Percentiles rank a stretch among this genome's conserved stretches.
Evolutionary conservation across 2,888 invertebrate species (phyloP).

Genomic region (Emmelina monodactyla): DNA sequence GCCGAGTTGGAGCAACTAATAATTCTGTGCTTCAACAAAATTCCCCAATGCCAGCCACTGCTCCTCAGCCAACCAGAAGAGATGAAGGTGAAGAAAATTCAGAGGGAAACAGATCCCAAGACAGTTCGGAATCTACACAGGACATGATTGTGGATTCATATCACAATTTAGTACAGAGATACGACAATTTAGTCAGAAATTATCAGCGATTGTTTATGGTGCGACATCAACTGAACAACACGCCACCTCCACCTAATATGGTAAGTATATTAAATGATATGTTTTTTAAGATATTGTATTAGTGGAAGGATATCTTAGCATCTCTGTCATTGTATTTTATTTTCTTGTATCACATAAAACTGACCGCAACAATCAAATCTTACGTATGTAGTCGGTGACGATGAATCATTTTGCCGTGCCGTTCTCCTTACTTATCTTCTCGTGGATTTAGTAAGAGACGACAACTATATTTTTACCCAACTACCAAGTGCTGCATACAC

Average conservation of each 20-base stretch:
- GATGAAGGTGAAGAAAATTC: conserved; percentile 30
- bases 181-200: conserved; percentile 57
- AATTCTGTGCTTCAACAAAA: conserved; percentile 29
- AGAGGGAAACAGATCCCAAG: conserved; percentile 25
- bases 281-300: background rate
- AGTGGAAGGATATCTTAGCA: too few species aligned
- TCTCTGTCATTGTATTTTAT: too few species aligned
- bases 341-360: too few species aligned
- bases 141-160: conserved; percentile 57
- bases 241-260: conserved; percentile 46
- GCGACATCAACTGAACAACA: conserved; percentile 43
- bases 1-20: conserved; percentile 22
- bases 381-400: too few species aligned
- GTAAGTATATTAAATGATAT: conserved; percentile 21
- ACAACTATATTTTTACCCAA: too few species aligned
- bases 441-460: too few species aligned
- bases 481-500: too few species aligned
- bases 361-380: too few species aligned
- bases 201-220: conserved; percentile 59
- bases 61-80: conserved; percentile 28
- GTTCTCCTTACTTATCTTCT: too few species aligned
- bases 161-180: conserved; percentile 57
- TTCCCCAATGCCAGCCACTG: conserved; percentile 21
- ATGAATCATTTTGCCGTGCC: too few species aligned
- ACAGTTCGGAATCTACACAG: conserved; percentile 33